Conservation (phyloP, 2,113 vertebrate species). For the Strigops habroptila region DNA sequence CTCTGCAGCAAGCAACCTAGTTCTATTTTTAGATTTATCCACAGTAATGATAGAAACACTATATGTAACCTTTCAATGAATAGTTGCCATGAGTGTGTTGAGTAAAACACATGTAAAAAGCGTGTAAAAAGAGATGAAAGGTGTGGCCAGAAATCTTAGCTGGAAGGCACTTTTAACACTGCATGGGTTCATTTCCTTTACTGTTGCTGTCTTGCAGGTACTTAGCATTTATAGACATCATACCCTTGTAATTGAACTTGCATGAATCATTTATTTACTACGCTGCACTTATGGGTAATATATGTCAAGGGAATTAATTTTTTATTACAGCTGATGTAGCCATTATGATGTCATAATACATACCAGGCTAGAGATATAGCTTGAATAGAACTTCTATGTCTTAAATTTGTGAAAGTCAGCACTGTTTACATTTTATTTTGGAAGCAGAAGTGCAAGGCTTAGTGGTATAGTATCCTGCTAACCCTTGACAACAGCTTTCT, state of each 20-base stretch:
- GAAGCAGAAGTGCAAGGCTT: not conserved
- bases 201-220: slow-evolving; percentile 38
- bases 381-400: not conserved
- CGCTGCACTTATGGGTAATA: slow-evolving; percentile 41
- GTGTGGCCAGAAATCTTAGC: slow-evolving; percentile 16
- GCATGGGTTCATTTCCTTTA: slow-evolving; percentile 53
- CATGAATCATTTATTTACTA: slow-evolving; percentile 65
- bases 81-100: not conserved
- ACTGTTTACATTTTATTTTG: not conserved
- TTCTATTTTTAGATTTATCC: slow-evolving; percentile 9
- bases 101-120: not conserved
- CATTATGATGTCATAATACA: slow-evolving; percentile 55
- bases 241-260: slow-evolving; percentile 62
- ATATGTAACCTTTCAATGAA: not conserved
- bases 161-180: slow-evolving; percentile 38
- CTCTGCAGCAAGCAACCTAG: not conserved
- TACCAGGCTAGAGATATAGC: slow-evolving; percentile 2
- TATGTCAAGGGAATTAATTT: slow-evolving; percentile 53
- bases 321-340: slow-evolving; percentile 59
- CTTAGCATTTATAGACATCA: slow-evolving; percentile 54
- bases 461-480: not conserved
- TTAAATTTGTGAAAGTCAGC: not conserved
- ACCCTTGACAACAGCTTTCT: not conserved
- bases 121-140: slow-evolving; percentile 2
- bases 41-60: not conserved